Evolutionary conservation across 1,140 invertebrate genomes (phyloP).

Genomic region (Drosophila arizonae): DNA sequence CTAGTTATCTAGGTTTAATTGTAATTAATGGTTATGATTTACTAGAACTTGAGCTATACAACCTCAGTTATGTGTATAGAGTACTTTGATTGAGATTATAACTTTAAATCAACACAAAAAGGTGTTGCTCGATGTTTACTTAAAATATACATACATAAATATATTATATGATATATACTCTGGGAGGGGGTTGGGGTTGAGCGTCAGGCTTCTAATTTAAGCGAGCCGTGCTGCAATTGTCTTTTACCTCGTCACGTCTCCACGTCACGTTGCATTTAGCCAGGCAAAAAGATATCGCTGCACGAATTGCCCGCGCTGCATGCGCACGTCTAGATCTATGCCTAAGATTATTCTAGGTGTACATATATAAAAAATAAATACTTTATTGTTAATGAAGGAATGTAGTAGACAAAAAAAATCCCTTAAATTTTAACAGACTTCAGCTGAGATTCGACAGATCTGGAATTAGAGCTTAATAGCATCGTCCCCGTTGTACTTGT

Average conservation of each 20-base stretch:
- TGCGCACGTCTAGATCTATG: neutral
- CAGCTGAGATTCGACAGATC: conserved; percentile 15
- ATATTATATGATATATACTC: too few species aligned
- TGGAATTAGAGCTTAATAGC: conserved; percentile 61
- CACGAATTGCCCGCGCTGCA: neutral
- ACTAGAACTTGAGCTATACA: too few species aligned
- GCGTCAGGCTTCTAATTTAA: too few species aligned
- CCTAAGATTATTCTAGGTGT: neutral
- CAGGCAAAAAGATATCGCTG: neutral
- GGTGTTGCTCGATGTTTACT: neutral
- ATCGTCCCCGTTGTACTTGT: conserved; percentile 84
- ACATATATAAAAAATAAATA: conserved; percentile 4
- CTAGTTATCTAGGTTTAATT: too few species aligned
- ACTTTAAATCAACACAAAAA: too few species aligned
- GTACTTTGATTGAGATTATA: too few species aligned
- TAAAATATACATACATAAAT: neutral
- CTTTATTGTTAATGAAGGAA: neutral
- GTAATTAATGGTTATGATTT: too few species aligned
- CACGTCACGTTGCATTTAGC: neutral
- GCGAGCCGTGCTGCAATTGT: too few species aligned
- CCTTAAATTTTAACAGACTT: conserved; percentile 4
- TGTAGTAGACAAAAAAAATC: neutral
- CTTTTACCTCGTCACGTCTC: too few species aligned
- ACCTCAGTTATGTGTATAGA: too few species aligned
- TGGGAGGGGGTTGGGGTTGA: neutral